A percentile compares a stretch with the other conserved stretches of the same genome.
Evolutionary conservation across 2,113 vertebrate genomes (phyloP).

Genomic region (Uropsilus gracilis): DNA sequence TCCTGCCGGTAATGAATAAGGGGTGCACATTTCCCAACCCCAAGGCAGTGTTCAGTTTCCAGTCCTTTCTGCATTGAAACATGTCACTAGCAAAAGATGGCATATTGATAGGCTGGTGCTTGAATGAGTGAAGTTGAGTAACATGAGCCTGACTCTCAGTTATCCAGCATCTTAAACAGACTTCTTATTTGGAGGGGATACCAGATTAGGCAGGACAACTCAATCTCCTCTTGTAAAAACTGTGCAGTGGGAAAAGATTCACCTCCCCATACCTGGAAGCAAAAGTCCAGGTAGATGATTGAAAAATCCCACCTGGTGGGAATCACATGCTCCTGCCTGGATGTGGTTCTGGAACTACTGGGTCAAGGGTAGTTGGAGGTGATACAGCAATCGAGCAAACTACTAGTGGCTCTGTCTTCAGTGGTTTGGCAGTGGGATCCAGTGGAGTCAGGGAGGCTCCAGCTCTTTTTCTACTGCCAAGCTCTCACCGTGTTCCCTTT

Average conservation of each 20-base stretch:
- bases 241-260: neutral
- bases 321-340: neutral
- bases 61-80: neutral
- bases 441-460: neutral
- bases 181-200: neutral
- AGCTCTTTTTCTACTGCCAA: neutral
- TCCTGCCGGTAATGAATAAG: neutral
- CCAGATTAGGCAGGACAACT: neutral
- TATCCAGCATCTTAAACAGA: neutral
- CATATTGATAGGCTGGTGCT: neutral
- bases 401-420: neutral
- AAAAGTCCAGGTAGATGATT: neutral
- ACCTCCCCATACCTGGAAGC: neutral
- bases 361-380: neutral
- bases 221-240: neutral
- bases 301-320: neutral
- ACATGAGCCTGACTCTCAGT: neutral
- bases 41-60: neutral
- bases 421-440: neutral
- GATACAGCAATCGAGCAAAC: neutral
- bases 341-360: neutral
- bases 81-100: neutral
- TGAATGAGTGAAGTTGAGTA: neutral
- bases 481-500: constrained; percentile 27
- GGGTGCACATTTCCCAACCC: neutral